Conservation (phyloP, 2,113 vertebrate genomes). For the Tetrax tetrax region DNA sequence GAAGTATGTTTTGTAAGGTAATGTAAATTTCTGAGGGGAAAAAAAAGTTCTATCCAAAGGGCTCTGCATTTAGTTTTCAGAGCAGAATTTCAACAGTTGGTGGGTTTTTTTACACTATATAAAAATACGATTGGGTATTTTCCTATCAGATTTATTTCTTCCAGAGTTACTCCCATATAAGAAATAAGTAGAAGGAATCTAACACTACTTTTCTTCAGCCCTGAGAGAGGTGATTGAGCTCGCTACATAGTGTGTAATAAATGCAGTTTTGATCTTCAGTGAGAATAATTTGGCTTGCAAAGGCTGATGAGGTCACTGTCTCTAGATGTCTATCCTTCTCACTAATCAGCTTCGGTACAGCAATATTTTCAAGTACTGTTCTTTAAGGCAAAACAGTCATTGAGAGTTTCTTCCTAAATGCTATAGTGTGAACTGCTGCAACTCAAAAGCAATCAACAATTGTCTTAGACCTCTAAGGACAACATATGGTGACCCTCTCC, state of each 20-base stretch:
- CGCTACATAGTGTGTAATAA: background rate
- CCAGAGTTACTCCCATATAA: background rate
- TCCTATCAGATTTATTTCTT: background rate
- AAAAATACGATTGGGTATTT: no score
- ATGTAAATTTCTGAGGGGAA: background rate
- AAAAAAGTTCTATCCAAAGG: background rate
- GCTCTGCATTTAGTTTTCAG: background rate
- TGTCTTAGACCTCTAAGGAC: background rate
- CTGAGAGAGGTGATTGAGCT: background rate
- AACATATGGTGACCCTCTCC: no score
- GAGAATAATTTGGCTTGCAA: background rate
- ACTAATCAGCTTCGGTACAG: background rate
- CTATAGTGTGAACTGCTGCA: background rate
- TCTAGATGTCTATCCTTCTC: background rate
- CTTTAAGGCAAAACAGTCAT: background rate
- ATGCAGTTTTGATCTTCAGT: background rate
- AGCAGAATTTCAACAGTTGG: background rate
- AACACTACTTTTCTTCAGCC: background rate
- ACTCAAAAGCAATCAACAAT: background rate
- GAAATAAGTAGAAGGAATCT: background rate
- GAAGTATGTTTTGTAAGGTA: background rate
- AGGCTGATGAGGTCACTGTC: background rate
- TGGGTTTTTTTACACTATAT: background rate
- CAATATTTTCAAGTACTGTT: background rate
- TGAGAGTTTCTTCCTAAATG: background rate